A percentile compares a stretch with the other conserved stretches of the same genome.
These are phyloP conservation scores for Dasypus novemcinctus DNA, from an alignment of 2,113 vertebrate genomes.

Conservation along the genomic window DNA sequence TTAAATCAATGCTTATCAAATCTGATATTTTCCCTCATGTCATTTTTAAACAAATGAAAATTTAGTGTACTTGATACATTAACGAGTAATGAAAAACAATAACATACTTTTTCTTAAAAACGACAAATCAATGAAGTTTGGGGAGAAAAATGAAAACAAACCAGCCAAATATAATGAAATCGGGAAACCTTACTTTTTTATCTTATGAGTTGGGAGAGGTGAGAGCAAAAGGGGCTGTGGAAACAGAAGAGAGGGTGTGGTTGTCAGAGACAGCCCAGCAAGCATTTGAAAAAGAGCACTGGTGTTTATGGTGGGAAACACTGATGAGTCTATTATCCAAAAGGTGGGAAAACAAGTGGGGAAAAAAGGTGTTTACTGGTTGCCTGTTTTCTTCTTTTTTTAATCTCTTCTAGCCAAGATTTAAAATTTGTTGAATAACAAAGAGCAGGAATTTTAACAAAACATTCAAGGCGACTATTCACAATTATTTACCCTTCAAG, in stretches of 20 bases:
- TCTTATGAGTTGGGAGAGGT: neutral
- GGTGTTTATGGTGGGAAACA: neutral
- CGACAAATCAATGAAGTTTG: neutral
- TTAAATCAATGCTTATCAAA: neutral
- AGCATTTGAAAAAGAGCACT: neutral
- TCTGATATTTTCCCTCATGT: neutral
- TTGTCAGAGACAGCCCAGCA: neutral
- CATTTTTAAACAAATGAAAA: slow-evolving; percentile 21
- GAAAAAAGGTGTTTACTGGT: neutral
- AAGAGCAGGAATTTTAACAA: neutral
- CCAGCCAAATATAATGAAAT: neutral
- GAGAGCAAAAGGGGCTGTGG: neutral
- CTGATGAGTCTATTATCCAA: neutral
- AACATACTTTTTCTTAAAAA: neutral
- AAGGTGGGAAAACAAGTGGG: neutral
- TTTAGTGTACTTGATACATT: neutral
- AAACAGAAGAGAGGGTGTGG: neutral
- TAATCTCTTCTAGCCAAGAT: neutral
- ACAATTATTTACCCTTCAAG: neutral
- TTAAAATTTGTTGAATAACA: neutral
- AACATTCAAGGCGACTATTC: neutral
- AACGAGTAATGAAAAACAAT: neutral
- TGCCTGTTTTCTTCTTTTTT: neutral
- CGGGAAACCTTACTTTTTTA: neutral
- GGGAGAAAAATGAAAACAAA: neutral